Conservation (phyloP, 2,888 invertebrate genomes). For the Therioaphis trifolii region DNA sequence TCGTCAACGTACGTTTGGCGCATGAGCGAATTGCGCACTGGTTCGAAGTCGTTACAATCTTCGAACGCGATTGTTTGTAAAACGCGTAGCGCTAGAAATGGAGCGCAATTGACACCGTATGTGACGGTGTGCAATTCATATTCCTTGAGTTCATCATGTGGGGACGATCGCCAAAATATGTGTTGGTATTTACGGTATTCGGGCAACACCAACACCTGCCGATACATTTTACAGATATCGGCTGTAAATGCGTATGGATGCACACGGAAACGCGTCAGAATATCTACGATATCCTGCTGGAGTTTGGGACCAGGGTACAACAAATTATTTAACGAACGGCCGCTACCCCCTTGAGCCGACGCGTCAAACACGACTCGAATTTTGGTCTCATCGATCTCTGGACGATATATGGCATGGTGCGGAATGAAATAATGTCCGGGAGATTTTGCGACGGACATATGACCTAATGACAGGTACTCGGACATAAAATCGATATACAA, state of each 20-base stretch:
- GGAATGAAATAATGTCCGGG: no score
- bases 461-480: no score
- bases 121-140: constrained; percentile 47
- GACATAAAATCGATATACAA: no score
- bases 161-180: constrained; percentile 68
- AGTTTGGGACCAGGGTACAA: constrained; percentile 67
- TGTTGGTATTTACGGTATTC: constrained; percentile 67
- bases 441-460: no score
- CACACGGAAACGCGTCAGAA: constrained; percentile 65
- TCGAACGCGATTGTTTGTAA: constrained; percentile 64
- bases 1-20: constrained; percentile 63
- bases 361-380: no score
- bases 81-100: no score
- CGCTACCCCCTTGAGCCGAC: constrained; percentile 63
- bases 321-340: constrained; percentile 67
- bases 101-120: no score
- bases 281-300: constrained; percentile 67
- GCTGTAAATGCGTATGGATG: constrained; percentile 67
- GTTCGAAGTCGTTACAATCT: constrained; percentile 54
- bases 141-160: constrained; percentile 65
- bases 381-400: no score
- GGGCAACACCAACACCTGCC: constrained; percentile 66
- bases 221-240: constrained; percentile 69
- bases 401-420: no score
- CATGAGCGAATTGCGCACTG: constrained; percentile 63